phyloP scores from a whole-genome alignment of 2,797 vertebrate genomes.

The Syncerus caffer region DNA sequence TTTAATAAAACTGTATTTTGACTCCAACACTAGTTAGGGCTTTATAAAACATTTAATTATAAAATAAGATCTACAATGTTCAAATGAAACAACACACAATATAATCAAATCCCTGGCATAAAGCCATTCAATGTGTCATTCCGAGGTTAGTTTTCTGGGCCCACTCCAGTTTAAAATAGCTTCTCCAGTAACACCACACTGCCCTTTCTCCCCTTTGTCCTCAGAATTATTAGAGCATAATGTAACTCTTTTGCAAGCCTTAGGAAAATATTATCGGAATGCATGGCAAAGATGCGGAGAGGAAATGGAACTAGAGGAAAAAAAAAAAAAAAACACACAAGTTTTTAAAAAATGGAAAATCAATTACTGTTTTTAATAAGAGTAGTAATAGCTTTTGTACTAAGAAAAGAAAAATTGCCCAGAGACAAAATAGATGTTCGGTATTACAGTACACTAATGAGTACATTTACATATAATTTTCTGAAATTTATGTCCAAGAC shows the following conservation, averaged over 20 bases:
- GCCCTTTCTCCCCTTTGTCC: constrained; percentile 12
- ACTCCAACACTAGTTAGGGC: not conserved
- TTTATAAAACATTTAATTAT: constrained; percentile 52
- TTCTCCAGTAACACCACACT: not conserved
- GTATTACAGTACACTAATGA: constrained; percentile 78
- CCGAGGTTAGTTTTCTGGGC: not conserved
- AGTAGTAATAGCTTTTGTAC: constrained; percentile 69
- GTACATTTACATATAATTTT: constrained; percentile 81
- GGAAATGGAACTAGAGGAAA: constrained; percentile 44
- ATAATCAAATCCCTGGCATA: constrained; percentile 46
- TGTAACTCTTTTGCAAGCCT: constrained; percentile 34
- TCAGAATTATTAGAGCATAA: constrained; percentile 56
- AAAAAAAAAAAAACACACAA: constrained; percentile 10
- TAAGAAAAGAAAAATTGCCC: constrained; percentile 76
- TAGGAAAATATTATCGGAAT: constrained; percentile 58
- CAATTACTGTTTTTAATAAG: constrained; percentile 74
- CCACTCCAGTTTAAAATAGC: not conserved
- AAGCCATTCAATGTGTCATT: constrained; percentile 18
- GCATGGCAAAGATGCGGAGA: not conserved
- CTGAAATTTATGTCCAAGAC: constrained; percentile 68
- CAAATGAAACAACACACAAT: not conserved
- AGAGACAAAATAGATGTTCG: constrained; percentile 72
- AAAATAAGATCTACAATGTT: constrained; percentile 35
- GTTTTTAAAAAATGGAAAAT: constrained; percentile 63
- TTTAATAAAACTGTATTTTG: constrained; percentile 38